phyloP scores from a whole-genome alignment of 2,113 vertebrate genomes.

The Panthera leo region DNA sequence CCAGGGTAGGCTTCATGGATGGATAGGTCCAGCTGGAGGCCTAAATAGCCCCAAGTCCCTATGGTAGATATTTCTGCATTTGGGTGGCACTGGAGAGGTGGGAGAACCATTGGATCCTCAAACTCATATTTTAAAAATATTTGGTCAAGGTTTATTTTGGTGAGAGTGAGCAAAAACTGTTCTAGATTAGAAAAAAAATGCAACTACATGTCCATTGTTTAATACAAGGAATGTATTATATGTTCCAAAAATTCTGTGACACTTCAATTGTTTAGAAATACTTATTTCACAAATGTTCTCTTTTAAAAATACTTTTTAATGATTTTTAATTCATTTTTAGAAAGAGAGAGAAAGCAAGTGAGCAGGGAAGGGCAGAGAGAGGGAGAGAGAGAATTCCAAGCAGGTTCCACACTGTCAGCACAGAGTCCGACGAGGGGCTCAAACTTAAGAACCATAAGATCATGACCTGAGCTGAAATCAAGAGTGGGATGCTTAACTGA shows the following conservation, averaged over 20 bases:
- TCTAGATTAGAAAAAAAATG: not conserved
- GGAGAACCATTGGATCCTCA: not conserved
- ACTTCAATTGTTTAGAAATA: not conserved
- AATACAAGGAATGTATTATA: not conserved
- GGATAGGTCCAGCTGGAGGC: constrained; percentile 11
- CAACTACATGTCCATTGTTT: not conserved
- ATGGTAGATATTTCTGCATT: not conserved
- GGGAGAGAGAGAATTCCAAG: too few species aligned
- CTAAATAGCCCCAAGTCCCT: not conserved
- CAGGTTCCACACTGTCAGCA: too few species aligned
- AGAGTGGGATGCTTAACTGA: too few species aligned
- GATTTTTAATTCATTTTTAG: too few species aligned
- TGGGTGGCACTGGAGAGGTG: not conserved
- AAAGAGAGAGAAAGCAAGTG: too few species aligned
- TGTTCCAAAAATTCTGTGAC: not conserved
- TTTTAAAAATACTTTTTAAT: too few species aligned
- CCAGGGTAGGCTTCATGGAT: not conserved
- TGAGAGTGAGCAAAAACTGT: not conserved
- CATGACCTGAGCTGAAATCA: too few species aligned
- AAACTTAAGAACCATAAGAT: too few species aligned
- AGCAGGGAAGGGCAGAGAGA: too few species aligned
- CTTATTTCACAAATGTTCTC: not conserved
- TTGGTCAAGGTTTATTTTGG: not conserved
- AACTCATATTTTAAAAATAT: not conserved
- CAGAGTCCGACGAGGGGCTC: too few species aligned